phyloP scores from a whole-genome alignment of 1,140 invertebrate species.

The Lutraria rhynchaena region DNA sequence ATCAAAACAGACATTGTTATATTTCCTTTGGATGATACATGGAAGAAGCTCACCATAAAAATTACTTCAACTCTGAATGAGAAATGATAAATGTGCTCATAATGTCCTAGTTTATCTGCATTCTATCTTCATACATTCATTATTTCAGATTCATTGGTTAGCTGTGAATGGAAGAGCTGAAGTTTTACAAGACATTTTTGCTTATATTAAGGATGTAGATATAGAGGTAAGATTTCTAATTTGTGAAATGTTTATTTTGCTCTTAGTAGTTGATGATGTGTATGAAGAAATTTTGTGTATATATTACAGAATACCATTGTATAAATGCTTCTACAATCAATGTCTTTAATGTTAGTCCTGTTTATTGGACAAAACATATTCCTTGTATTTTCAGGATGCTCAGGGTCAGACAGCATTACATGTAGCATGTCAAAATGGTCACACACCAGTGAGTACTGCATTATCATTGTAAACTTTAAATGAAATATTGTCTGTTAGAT shows the following conservation, averaged over 20 bases:
- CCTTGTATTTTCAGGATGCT: slow-evolving; percentile 70
- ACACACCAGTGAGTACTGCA: slow-evolving; percentile 71
- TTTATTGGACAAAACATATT: background rate
- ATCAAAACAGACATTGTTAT: too few relatives aligned
- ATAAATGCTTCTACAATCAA: too few relatives aligned
- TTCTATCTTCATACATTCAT: background rate
- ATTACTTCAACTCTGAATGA: too few relatives aligned
- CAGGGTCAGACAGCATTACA: slow-evolving; percentile 79
- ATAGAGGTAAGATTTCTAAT: slow-evolving; percentile 74
- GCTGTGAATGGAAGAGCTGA: slow-evolving; percentile 78
- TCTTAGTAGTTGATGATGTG: too few relatives aligned
- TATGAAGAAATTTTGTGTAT: too few relatives aligned
- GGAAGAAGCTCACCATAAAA: too few relatives aligned
- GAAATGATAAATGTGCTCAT: background rate
- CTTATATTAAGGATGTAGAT: slow-evolving; percentile 75
- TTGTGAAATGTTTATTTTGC: too few relatives aligned
- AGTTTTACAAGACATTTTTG: slow-evolving; percentile 73
- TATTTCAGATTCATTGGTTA: slow-evolving; percentile 77
- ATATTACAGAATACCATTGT: too few relatives aligned
- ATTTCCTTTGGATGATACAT: too few relatives aligned
- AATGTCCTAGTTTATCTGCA: background rate
- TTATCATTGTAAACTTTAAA: slow-evolving; percentile 2
- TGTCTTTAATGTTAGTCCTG: too few relatives aligned
- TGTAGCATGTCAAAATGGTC: slow-evolving; percentile 79
- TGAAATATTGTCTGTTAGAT: too few relatives aligned